Evolutionary conservation across 2,113 vertebrate genomes (phyloP), one percentile per base, ranked within the genome.

Genomic region (Catharus bicknelli): DNA sequence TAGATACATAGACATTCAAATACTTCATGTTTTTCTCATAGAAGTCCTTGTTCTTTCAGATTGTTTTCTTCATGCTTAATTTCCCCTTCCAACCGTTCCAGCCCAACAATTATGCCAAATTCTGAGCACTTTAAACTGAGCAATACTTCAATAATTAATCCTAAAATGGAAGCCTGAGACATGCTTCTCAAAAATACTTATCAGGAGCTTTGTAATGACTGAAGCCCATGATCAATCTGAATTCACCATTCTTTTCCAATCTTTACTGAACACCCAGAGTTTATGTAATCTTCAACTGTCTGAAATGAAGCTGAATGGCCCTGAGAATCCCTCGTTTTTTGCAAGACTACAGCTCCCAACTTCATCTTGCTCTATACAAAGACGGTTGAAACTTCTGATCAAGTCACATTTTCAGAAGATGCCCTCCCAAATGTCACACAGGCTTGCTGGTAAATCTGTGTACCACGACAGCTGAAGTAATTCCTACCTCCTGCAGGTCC

Each of bases 381-480:
- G 15, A 86, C 38, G 1, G 1, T 2, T 1, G 2, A 57, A 68
- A 88, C 20, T 70, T 78, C 27, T 69, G n/a, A 64, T 8, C 8
- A 75, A 73, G 43, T 67, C 48, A 82, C 8, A 15, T 10, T 85
- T 75, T 29, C 10, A 66, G 38, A 68, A 55, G 30, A 51, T 20
- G 72, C 12, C 3, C 26, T 69, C 12, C 32, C 30, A 50, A 16
- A 54, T 0, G 0, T 18, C 18, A 86, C 7, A 42, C 1, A 4
- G 1, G 1, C 48, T 58, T n/a, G 8, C 9, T 38, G 34, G 29
- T 42, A 30, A 32, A 48, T 30, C 38, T 30, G 15, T 26, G 14
- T 5, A 61, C 7, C 20, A 59, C 22, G n/a, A 76, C 10, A 80
- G 45, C 18, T 76, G 25, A 73, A 69, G 18, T 8, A 83, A 40